Evolutionary conservation across 2,113 vertebrate species (phyloP), one percentile per base, ranked within the genome.

Genomic region (Thamnaconus septentrionalis): DNA sequence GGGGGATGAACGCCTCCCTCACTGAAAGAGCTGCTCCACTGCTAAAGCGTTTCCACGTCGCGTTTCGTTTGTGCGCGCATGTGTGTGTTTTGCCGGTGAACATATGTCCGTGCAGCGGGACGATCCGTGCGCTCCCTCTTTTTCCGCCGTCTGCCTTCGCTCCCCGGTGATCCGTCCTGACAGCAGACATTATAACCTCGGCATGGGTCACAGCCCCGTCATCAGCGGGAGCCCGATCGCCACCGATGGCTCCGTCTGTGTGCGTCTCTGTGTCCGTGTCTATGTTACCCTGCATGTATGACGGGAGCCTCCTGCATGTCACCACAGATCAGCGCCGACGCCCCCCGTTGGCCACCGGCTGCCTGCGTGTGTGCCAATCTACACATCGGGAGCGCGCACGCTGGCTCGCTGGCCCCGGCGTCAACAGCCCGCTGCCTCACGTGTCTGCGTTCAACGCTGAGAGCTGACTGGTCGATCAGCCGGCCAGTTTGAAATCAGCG

Each of bases 171-270:
- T 82, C 66, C 5, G 41, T 51, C 49, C 44, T 70, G 75, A 75
- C 77, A 75, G 70, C 46, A 80, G 65, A 64, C 57, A 75, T 75
- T 61, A 87, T 76, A 69, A 71, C 57, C 64, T 61, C 40, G 18
- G 56, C 44, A 3, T 39, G 64, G 75, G 70, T 73, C 68, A 66
- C 0, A 61, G 53, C 71, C 73, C 58, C 57, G 12, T 79, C 68
- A 60, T 67, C 50, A 9, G 6, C 54, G 60, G 51, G 42, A n/a
- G 62, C 77, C 56, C 63, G 31, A 68, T 82, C 31, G 59, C 67
- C 18, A 58, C 41, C 4, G 45, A 79, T 12, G 68, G 74, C 56
- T 66, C 57, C 40, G 63, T 56, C 57, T 42, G 63, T 56, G 78
- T 59, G 76, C 7, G 8, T 45, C 31, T 75, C 12, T 69, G 57